Base-by-base conservation (phyloP, 2,113 vertebrate genomes). In the Mola mola region DNA sequence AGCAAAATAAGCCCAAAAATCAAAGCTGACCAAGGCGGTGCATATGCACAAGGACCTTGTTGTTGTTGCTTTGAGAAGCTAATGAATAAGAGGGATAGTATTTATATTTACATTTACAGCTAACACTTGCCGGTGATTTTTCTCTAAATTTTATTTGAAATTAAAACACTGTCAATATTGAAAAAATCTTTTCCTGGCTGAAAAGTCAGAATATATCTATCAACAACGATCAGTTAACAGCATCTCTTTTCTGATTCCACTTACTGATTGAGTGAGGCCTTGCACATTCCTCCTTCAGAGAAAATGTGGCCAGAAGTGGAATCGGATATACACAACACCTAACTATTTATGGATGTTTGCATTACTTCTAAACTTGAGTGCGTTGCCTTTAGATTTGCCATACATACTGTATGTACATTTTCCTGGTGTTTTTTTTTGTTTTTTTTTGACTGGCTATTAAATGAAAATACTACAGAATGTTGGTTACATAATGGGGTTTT, bases 311-410 rank as follows among this genome's bases (percentile, higher is more conserved):
- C 41, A 48, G 6, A 55, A 33, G 55, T 47, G 31, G 42, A 82
- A 52, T 50, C 33, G 47, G 7, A 29, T 29, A 10, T 34, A 28
- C 6, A 21, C 73, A 25, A 42, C 38, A 50, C 40, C 33, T 28
- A 48, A 60, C 58, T 80, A 49, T 66, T 62, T 58, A 74, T 53
- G 58, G 46, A 66, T 66, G 49, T 72, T 21, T 66, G 50, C 44
- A 66, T 77, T 76, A 52, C 43, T 62, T 69, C 51, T 72, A 34
- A 61, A 75, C 82, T 36, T 51, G 67, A 82, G 61, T 87, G 72
- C 31, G 71, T 73, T 82, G 77, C 72, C 86, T 88, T 87, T 77
- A 84, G 60, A 56, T 56, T 79, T 68, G 25, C 10, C 47, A 69
- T 49, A 61, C 29, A 62, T 62, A 49, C 51, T 63, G 73, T 86